Evolutionary conservation across 2,888 invertebrate genomes (phyloP).

Genomic region (Eueremaeus valkanovi): DNA sequence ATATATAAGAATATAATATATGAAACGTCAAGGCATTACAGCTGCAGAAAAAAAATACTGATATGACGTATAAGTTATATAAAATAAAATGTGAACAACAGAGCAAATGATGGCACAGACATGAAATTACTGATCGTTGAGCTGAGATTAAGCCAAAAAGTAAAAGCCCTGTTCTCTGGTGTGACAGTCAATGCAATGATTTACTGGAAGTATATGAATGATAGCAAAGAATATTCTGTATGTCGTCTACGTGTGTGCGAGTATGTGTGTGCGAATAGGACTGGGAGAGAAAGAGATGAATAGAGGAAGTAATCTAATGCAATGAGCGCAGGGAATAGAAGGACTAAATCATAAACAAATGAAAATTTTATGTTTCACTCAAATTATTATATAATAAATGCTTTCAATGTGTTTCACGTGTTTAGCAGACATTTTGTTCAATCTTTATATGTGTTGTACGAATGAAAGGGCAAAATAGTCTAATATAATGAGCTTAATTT

Average conservation of each 20-base stretch:
- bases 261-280: background rate
- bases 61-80: background rate
- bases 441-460: too few species aligned
- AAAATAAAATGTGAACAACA: background rate
- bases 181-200: constrained; percentile 21
- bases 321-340: background rate
- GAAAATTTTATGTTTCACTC: background rate
- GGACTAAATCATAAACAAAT: constrained; percentile 1
- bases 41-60: background rate
- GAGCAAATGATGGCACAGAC: constrained; percentile 4
- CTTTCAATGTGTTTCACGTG: background rate
- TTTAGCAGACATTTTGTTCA: too few species aligned
- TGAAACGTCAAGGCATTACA: background rate
- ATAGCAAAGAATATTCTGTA: background rate
- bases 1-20: constrained; percentile 3
- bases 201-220: constrained; percentile 10
- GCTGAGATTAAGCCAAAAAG: background rate
- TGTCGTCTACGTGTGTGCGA: background rate
- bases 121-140: constrained; percentile 21
- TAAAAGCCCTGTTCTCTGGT: background rate
- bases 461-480: too few species aligned
- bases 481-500: too few species aligned
- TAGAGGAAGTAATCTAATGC: background rate
- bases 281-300: background rate
- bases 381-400: constrained; percentile 1